These are phyloP conservation scores for Melanotaenia duboulayi DNA, from an alignment of 2,113 vertebrate genomes.

Conservation along the genomic window DNA sequence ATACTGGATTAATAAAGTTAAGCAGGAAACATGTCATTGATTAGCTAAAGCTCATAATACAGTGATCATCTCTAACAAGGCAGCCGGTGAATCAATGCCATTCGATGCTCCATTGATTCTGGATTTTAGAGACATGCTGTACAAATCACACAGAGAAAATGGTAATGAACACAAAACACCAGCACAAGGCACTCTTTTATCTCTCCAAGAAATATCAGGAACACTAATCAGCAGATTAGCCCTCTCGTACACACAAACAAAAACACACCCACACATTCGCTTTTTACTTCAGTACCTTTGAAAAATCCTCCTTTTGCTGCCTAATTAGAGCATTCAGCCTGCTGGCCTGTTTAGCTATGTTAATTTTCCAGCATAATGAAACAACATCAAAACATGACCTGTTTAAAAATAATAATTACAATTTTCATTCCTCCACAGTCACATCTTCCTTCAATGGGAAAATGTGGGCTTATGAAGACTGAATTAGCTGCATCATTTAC, in stretches of 20 bases:
- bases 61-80: conserved; percentile 44
- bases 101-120: conserved; percentile 39
- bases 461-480: not conserved
- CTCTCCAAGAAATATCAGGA: conserved; percentile 39
- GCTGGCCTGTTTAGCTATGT: conserved; percentile 63
- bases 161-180: conserved; percentile 40
- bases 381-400: conserved; percentile 69
- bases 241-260: conserved; percentile 12
- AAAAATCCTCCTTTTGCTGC: conserved; percentile 24
- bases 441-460: conserved; percentile 16
- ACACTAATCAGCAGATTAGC: conserved; percentile 25
- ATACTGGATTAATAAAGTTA: conserved; percentile 16
- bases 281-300: conserved; percentile 4
- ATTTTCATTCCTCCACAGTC: conserved; percentile 58
- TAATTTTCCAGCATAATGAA: conserved; percentile 72
- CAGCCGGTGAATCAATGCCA: conserved; percentile 17
- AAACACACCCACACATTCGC: conserved; percentile 20
- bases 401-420: conserved; percentile 73
- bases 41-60: conserved; percentile 40
- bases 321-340: conserved; percentile 71
- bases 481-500: conserved; percentile 6
- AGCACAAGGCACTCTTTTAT: conserved; percentile 19
- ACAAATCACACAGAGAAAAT: conserved; percentile 48
- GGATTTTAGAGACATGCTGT: conserved; percentile 14
- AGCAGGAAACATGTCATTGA: conserved; percentile 50